Evolutionary conservation across 1,140 invertebrate genomes (phyloP).

Genomic region (Trichonephila clavata): DNA sequence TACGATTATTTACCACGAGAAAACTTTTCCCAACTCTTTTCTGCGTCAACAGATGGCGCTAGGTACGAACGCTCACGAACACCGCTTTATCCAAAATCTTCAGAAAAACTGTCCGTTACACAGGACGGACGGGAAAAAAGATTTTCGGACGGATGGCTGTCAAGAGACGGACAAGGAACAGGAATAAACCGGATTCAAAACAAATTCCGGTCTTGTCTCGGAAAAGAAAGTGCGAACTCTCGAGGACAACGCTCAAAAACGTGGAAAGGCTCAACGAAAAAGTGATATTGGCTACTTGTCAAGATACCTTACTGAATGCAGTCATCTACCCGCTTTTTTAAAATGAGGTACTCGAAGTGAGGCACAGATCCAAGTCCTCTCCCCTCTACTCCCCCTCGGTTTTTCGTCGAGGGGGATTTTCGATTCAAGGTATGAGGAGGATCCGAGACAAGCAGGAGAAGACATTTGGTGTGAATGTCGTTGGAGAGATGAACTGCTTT

Average conservation of each 20-base stretch:
- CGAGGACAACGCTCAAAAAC: background rate
- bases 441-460: slow-evolving; percentile 22
- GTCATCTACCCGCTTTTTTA: slow-evolving; percentile 69
- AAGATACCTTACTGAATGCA: slow-evolving; percentile 72
- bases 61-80: slow-evolving; percentile 16
- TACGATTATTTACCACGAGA: background rate
- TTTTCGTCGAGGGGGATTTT: slow-evolving; percentile 32
- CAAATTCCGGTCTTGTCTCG: slow-evolving; percentile 61
- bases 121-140: background rate
- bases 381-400: background rate
- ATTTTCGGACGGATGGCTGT: slow-evolving; percentile 60
- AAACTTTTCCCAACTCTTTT: background rate
- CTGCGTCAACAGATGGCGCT: slow-evolving; percentile 57
- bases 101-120: background rate
- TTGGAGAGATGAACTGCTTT: slow-evolving; percentile 39
- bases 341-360: slow-evolving; percentile 57
- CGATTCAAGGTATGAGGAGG: slow-evolving; percentile 21
- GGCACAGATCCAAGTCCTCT: slow-evolving; percentile 67
- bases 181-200: slow-evolving; percentile 54
- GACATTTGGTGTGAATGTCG: slow-evolving; percentile 54
- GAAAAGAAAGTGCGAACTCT: background rate
- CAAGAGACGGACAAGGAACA: slow-evolving; percentile 69
- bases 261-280: slow-evolving; percentile 23
- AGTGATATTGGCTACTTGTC: slow-evolving; percentile 73
- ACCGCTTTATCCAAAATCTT: background rate